phyloP scores from a whole-genome alignment of 2,797 vertebrate species.

The Melanotaenia parkinsoni region DNA sequence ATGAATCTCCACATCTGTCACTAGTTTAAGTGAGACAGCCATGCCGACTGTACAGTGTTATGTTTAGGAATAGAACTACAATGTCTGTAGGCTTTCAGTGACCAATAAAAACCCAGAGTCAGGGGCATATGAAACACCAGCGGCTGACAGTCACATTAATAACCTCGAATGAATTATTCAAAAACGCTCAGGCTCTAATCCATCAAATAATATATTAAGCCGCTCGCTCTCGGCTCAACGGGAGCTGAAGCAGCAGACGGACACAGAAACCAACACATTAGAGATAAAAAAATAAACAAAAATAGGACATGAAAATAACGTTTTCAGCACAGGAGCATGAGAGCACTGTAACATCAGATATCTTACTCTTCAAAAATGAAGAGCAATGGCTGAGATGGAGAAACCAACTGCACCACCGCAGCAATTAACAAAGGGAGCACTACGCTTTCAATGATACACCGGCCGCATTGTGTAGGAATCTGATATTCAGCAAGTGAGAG shows the following conservation, averaged over 20 bases:
- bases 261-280: slow-evolving; percentile 67
- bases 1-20: slow-evolving; percentile 67
- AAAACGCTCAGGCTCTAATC: slow-evolving; percentile 81
- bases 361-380: slow-evolving; percentile 47
- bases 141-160: slow-evolving; percentile 82
- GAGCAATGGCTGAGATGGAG: slow-evolving; percentile 14
- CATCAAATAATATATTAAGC: slow-evolving; percentile 82
- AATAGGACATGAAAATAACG: slow-evolving; percentile 57
- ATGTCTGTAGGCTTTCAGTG: slow-evolving; percentile 73
- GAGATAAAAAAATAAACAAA: slow-evolving; percentile 43
- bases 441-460: slow-evolving; percentile 61
- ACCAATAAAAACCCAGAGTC: slow-evolving; percentile 74
- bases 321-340: slow-evolving; percentile 27
- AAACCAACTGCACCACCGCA: slow-evolving; percentile 33
- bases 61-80: slow-evolving; percentile 68
- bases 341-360: slow-evolving; percentile 56
- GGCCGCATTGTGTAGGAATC: slow-evolving; percentile 74
- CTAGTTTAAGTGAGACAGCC: slow-evolving; percentile 47
- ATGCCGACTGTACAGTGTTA: slow-evolving; percentile 54
- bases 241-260: slow-evolving; percentile 66
- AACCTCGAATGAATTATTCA: slow-evolving; percentile 82
- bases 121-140: slow-evolving; percentile 75
- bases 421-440: slow-evolving; percentile 78
- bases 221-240: slow-evolving; percentile 64
- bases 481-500: slow-evolving; percentile 81